A percentile compares a stretch with the other conserved stretches of the same genome.
Conservation (phyloP, 2,888 invertebrate genomes). For the Onchidella celtica region DNA sequence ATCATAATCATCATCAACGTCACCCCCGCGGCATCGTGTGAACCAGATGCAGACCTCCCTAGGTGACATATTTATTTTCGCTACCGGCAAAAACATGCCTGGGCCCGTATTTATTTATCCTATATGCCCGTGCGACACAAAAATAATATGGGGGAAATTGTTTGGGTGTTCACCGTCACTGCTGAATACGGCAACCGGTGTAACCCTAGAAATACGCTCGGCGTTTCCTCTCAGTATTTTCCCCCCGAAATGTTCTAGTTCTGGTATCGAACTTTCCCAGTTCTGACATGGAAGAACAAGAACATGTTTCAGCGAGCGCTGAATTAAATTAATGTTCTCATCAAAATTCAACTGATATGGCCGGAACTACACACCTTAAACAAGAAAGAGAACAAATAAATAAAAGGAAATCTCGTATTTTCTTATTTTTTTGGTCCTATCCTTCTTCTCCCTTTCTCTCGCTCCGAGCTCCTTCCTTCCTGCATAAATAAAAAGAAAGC, state of each 20-base stretch:
- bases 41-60: conserved; percentile 10
- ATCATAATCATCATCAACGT: background rate
- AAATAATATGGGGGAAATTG: conserved; percentile 42
- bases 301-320: too few relatives aligned
- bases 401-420: too few relatives aligned
- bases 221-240: background rate
- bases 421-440: too few relatives aligned
- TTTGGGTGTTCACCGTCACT: conserved; percentile 16
- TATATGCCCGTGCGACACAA: conserved; percentile 31
- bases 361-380: too few relatives aligned
- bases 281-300: too few relatives aligned
- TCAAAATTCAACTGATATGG: too few relatives aligned
- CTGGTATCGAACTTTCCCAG: background rate
- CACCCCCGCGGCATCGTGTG: background rate
- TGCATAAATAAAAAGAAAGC: too few relatives aligned
- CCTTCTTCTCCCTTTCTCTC: too few relatives aligned
- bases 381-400: too few relatives aligned
- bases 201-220: conserved; percentile 14
- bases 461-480: too few relatives aligned
- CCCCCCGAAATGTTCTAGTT: background rate
- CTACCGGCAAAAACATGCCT: conserved; percentile 17
- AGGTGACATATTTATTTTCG: conserved; percentile 26
- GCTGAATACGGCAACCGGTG: background rate
- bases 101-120: conserved; percentile 24
- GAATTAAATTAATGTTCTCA: too few relatives aligned